Base-by-base conservation (phyloP, 2,888 invertebrate genomes). In the Microchrysa polita region DNA sequence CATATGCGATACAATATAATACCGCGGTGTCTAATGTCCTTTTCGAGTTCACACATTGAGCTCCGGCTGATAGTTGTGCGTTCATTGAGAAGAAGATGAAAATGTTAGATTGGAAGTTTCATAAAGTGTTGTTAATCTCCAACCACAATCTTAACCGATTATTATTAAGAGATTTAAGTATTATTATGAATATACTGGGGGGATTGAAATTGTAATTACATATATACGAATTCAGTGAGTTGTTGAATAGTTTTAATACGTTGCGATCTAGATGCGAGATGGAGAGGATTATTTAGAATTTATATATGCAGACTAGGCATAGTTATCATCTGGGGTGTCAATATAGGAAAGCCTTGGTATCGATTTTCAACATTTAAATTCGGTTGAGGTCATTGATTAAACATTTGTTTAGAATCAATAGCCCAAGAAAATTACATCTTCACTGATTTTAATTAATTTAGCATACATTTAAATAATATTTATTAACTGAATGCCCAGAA, bases 121-220 rank as follows among this genome's bases (percentile, higher is more conserved):
- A 27, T 7, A 61, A 20, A 23, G 34, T 12, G 22, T 7, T 72
- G 44, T 44, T 63, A 63, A 73, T 73, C 73, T 73, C 53, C 27
- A 22, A 55, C 73, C 73, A 55, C 73, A 73, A 73, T 73, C 65
- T 73, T 53, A 73, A 65, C 42, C 40, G 73, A 72, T 72, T 72
- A 42, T 27, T n/a, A n/a, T n/a, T n/a, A n/a, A n/a, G n/a, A n/a
- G n/a, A 27, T n/a, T 53, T 40, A 27, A 57, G 20, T 65, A 34
- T 69, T 69, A 40, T 67, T 57, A 57, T 55, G 27, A 34, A 34
- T 57, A 34, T 55, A 23, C 34, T 42, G 1, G 42, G 60, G 27
- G 4, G 61, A 42, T 42, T 42, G 42, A 63, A 2, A 42, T 63
- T 42, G 61, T 63, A 63, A 63, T 63, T 40, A 63, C 7, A n/a